Evolutionary conservation across 2,113 vertebrate genomes (phyloP).

Genomic region (Himantopus leucocephalus): DNA sequence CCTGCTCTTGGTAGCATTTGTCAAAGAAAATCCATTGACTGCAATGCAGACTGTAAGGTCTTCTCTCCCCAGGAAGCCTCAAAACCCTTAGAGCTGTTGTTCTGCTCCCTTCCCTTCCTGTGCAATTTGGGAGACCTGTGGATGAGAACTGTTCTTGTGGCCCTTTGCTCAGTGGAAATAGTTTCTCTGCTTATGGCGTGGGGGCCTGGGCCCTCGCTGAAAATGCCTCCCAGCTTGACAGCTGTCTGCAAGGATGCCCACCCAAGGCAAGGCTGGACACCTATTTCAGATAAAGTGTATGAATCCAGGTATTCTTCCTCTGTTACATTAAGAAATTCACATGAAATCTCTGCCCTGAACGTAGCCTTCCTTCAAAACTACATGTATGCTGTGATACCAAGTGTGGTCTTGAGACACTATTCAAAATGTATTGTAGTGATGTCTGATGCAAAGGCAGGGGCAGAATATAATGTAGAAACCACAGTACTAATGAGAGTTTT

Average conservation of each 20-base stretch:
- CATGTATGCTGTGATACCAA: not conserved
- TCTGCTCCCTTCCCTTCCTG: not conserved
- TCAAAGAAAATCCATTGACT: not conserved
- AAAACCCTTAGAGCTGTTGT: not conserved
- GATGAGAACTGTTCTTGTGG: not conserved
- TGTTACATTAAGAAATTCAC: not conserved
- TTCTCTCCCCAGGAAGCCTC: not conserved
- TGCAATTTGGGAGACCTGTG: not conserved
- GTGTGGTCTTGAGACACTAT: not conserved
- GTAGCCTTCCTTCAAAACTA: not conserved
- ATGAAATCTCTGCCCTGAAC: not conserved
- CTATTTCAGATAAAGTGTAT: not conserved
- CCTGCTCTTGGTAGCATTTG: not conserved
- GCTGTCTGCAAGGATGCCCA: not conserved
- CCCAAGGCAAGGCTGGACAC: not conserved
- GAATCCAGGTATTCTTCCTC: not conserved
- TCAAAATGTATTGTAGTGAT: not conserved
- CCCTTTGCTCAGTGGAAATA: not conserved
- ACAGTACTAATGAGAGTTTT: not conserved
- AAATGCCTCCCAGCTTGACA: not conserved
- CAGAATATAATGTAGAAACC: not conserved
- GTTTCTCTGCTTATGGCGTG: not conserved
- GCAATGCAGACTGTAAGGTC: not conserved
- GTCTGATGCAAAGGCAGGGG: not conserved
- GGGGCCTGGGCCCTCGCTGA: not conserved